Evolutionary conservation across 1,140 invertebrate genomes (phyloP).

Genomic region (Hyles euphorbiae): DNA sequence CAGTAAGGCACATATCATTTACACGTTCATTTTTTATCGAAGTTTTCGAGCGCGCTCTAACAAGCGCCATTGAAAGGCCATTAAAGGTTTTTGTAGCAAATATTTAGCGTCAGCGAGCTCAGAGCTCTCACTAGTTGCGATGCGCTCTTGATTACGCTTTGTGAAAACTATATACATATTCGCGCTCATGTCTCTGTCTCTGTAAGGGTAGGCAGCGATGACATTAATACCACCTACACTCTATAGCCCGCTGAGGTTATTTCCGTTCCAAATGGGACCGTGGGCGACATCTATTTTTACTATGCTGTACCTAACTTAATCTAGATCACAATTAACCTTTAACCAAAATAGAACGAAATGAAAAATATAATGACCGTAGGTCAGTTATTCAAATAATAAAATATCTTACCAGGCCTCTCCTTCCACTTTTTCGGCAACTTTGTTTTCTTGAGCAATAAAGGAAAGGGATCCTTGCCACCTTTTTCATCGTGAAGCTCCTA

Average conservation of each 20-base stretch:
- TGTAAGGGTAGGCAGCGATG: too few species aligned
- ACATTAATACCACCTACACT: too few species aligned
- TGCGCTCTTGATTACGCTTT: slow-evolving; percentile 4
- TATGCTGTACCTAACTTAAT: background rate
- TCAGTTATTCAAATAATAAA: background rate
- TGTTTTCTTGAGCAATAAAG: slow-evolving; percentile 82
- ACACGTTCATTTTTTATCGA: slow-evolving; percentile 30
- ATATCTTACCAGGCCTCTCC: slow-evolving; percentile 76
- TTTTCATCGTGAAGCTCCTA: slow-evolving; percentile 81
- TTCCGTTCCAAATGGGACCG: too few species aligned
- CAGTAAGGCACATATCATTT: slow-evolving; percentile 22
- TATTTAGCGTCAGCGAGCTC: slow-evolving; percentile 4
- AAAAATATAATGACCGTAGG: background rate
- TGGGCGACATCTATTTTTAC: too few species aligned
- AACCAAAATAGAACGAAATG: background rate
- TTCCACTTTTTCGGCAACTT: slow-evolving; percentile 89
- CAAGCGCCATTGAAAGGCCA: slow-evolving; percentile 29
- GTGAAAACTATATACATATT: too few species aligned
- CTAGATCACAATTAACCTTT: background rate
- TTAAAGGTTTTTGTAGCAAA: slow-evolving; percentile 24
- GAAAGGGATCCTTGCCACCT: slow-evolving; percentile 84
- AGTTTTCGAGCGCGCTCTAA: slow-evolving; percentile 18
- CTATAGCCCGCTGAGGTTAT: too few species aligned
- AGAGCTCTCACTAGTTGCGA: background rate
- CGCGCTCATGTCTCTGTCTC: too few species aligned